Evolutionary conservation across 2,888 invertebrate genomes (phyloP).

Genomic region (Serrognathus titanus): DNA sequence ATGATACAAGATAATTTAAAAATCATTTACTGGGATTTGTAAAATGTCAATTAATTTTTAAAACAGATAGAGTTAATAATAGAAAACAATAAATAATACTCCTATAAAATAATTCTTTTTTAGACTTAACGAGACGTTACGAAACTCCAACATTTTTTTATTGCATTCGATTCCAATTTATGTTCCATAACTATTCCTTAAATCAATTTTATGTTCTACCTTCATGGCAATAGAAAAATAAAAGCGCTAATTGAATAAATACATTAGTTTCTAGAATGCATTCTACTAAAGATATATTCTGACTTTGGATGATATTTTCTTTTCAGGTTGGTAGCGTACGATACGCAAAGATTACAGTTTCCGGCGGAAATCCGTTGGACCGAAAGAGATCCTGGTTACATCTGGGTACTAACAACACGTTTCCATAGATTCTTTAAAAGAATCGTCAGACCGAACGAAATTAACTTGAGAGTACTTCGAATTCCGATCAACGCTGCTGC

Average conservation of each 20-base stretch:
- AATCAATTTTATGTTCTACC: neutral
- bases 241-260: slow-evolving; percentile 1
- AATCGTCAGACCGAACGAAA: slow-evolving; percentile 63
- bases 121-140: no score
- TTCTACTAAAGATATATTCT: neutral
- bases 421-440: slow-evolving; percentile 79
- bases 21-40: no score
- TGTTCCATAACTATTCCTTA: no score
- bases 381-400: slow-evolving; percentile 63
- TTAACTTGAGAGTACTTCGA: slow-evolving; percentile 72
- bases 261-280: neutral
- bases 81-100: no score
- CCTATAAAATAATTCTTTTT: no score
- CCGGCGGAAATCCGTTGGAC: slow-evolving; percentile 71
- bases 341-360: slow-evolving; percentile 71
- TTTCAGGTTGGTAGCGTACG: slow-evolving; percentile 67
- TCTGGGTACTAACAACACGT: slow-evolving; percentile 73
- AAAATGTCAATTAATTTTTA: no score
- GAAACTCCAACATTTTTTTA: no score
- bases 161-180: no score
- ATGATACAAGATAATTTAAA: no score
- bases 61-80: no score
- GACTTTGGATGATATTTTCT: neutral
- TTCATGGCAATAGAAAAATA: neutral
- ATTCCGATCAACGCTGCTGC: slow-evolving; percentile 48